Evolutionary conservation across 2,113 vertebrate species (phyloP).

Genomic region (Marmota monax): DNA sequence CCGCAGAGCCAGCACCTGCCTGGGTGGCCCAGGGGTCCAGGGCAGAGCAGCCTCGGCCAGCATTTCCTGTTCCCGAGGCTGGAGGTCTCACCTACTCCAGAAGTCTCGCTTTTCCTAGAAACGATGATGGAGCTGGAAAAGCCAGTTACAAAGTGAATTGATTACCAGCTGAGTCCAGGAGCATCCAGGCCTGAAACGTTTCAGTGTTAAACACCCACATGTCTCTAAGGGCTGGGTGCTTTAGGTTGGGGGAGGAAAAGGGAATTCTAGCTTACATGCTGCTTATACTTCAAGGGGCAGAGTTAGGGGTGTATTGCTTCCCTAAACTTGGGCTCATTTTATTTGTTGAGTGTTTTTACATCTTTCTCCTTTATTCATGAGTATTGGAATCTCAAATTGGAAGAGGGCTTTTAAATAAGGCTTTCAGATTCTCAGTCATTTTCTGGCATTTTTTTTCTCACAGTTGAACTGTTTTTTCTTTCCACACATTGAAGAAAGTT

Average conservation of each 20-base stretch:
- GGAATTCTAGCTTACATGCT: background rate
- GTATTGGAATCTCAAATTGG: background rate
- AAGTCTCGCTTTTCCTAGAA: background rate
- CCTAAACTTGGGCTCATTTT: background rate
- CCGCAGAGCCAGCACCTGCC: background rate
- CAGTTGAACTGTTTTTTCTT: background rate
- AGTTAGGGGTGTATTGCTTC: background rate
- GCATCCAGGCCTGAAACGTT: background rate
- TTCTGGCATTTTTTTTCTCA: background rate
- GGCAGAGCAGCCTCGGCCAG: fast-evolving
- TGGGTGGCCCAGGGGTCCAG: too few species aligned
- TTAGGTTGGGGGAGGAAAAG: background rate
- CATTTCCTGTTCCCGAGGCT: background rate
- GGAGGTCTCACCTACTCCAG: background rate
- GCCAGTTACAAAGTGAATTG: slow-evolving; percentile 48
- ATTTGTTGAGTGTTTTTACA: background rate
- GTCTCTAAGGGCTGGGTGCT: background rate
- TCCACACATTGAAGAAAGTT: background rate
- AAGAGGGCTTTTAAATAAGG: background rate
- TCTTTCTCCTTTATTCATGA: background rate
- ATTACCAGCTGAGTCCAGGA: slow-evolving; percentile 25
- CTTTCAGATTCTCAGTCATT: background rate
- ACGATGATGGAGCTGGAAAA: slow-evolving; percentile 33
- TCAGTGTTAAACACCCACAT: background rate
- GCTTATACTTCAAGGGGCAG: background rate